Base-by-base conservation (phyloP, 2,797 vertebrate genomes). In the Tenualosa thibaudeaui region DNA sequence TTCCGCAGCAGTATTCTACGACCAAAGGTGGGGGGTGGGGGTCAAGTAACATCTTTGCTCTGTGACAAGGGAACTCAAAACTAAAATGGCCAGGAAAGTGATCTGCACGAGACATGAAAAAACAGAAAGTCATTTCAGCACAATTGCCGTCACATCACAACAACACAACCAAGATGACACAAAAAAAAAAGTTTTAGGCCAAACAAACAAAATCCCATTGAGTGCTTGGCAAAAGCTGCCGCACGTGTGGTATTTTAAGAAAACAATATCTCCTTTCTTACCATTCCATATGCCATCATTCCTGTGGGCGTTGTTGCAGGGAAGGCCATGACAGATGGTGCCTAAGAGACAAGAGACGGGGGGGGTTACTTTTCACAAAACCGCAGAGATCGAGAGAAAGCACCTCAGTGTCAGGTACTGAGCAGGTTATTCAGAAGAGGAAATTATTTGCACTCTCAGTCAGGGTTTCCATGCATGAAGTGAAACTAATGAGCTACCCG, bases 271-370 rank as follows among this genome's bases (percentile, higher is more conserved):
- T 24, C 15, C 50, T 46, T 26, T 71, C 88, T 89, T 87, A 99
- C 98, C 94, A 99, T 96, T 90, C 95, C 94, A 49, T 97, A 99
- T 93, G 96, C 96, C 96, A 98, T 96, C 96, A 98, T 97, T 91
- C 97, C 98, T 5, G 97, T 98, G 13, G 98, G 97, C 40, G 98
- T 98, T 78, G 98, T 98, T 91, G 97, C 97, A 89, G 98, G 97
- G 91, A 97, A 99, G 22, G 98, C 97, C 97, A 99, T 97, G 89
- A 98, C 96, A 56, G 98, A 97, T 13, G 98, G 97, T 81, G 98
- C 97, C 98, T 99, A 92, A 89, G 56, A 89, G 56, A 92, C 75
- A 53, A 91, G 88, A 89, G 90, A 89, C 91, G 88, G 90, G 40
- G 6, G 6, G 6, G 46, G 6, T 3, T 3, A 87, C 68, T 40